Evolutionary conservation across 1,140 invertebrate species (phyloP).

Genomic region (Chlorops oryzae): DNA sequence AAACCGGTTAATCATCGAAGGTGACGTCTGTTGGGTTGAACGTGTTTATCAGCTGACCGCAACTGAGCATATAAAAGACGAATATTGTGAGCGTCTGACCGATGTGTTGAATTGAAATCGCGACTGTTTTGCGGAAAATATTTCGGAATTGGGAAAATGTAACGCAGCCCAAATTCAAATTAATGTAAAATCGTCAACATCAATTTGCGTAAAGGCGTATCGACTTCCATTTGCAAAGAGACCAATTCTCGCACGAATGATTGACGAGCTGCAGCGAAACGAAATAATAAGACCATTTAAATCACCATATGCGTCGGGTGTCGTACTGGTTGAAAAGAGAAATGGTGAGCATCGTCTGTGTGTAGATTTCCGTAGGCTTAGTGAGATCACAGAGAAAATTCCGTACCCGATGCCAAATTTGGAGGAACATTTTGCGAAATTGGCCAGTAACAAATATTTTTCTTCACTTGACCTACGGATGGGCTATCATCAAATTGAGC

Average conservation of each 20-base stretch:
- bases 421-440: conserved; percentile 43
- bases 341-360: conserved; percentile 17
- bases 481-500: conserved; percentile 51
- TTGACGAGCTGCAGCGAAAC: conserved; percentile 14
- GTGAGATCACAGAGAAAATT: conserved; percentile 46
- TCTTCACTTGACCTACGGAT: conserved; percentile 45
- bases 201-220: conserved; percentile 19
- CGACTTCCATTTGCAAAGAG: conserved; percentile 28
- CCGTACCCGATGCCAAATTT: conserved; percentile 51
- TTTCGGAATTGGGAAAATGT: conserved; percentile 5
- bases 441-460: conserved; percentile 46
- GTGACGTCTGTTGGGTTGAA: conserved; percentile 1
- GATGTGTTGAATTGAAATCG: too few relatives aligned
- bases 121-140: background rate
- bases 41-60: background rate
- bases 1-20: conserved; percentile 9
- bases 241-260: conserved; percentile 20
- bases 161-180: conserved; percentile 14
- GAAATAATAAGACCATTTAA: conserved; percentile 23
- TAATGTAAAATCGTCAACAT: conserved; percentile 1
- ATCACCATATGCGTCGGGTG: conserved; percentile 22
- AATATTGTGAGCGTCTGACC: too few relatives aligned
- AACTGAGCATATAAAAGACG: background rate
- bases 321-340: conserved; percentile 33
- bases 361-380: conserved; percentile 28